phyloP scores from a whole-genome alignment of 2,113 vertebrate species.

The Baryphthengus martii region DNA sequence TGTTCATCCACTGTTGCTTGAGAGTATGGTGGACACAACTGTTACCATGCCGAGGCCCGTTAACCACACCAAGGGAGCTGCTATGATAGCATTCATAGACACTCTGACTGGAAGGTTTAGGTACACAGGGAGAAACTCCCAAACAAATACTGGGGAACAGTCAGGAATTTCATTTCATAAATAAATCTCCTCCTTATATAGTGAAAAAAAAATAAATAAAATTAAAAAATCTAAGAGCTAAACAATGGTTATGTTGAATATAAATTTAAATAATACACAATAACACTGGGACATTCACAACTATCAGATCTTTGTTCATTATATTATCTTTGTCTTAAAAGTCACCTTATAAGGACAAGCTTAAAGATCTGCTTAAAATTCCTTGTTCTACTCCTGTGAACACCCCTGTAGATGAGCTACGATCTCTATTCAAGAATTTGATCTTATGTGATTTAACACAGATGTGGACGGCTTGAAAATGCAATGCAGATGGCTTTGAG shows the following conservation, averaged over 20 bases:
- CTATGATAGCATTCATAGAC: not conserved
- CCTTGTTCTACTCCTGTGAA: slow-evolving; percentile 7
- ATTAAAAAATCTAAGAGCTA: not conserved
- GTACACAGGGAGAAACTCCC: not conserved
- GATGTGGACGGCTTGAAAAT: slow-evolving; percentile 16
- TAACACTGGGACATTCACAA: not conserved
- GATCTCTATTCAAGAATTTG: slow-evolving; percentile 40
- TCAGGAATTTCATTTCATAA: not conserved
- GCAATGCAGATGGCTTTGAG: slow-evolving; percentile 21
- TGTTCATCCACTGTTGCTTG: not conserved
- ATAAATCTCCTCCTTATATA: not conserved
- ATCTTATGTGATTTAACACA: slow-evolving; percentile 22
- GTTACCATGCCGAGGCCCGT: not conserved
- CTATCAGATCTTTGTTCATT: not conserved
- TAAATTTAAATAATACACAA: not conserved
- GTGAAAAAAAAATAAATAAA: not conserved
- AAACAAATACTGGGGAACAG: not conserved
- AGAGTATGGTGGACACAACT: not conserved
- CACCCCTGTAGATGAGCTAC: not conserved
- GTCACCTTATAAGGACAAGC: not conserved
- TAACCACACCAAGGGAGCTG: not conserved
- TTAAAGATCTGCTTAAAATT: not conserved
- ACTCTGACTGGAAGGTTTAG: not conserved
- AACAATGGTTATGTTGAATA: not conserved
- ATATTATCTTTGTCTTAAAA: not conserved